Conservation (phyloP, 2,888 invertebrate species). For the Labia minor region DNA sequence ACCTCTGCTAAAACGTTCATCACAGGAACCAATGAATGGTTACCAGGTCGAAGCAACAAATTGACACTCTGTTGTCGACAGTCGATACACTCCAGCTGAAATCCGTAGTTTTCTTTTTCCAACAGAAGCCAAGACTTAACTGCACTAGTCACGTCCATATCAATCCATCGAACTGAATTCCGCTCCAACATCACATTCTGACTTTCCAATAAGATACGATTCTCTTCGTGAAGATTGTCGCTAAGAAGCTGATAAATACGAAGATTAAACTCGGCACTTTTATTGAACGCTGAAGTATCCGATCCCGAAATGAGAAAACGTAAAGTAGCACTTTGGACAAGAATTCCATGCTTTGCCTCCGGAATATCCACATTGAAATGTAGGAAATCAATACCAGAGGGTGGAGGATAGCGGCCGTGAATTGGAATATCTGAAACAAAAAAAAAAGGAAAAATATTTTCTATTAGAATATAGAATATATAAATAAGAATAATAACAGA, state of each 20-base stretch:
- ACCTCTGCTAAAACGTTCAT: conserved; percentile 33
- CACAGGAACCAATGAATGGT: conserved; percentile 31
- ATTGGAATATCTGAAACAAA: background rate
- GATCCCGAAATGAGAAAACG: conserved; percentile 35
- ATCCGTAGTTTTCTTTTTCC: conserved; percentile 40
- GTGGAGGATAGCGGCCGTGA: background rate
- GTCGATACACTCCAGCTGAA: conserved; percentile 44
- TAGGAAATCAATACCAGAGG: background rate
- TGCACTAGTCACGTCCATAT: conserved; percentile 47
- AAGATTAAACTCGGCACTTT: conserved; percentile 26
- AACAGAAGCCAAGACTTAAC: conserved; percentile 40
- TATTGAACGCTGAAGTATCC: conserved; percentile 15
- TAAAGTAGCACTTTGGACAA: conserved; percentile 40
- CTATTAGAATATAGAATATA: background rate
- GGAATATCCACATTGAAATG: conserved; percentile 22
- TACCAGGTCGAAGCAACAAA: conserved; percentile 32
- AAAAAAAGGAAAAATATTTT: background rate
- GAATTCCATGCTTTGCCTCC: conserved; percentile 16
- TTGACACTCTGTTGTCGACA: conserved; percentile 37
- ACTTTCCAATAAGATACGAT: conserved; percentile 35
- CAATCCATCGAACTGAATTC: conserved; percentile 45
- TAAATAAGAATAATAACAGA: too few relatives aligned
- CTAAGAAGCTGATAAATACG: conserved; percentile 28
- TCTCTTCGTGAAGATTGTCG: background rate
- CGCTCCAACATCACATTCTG: conserved; percentile 34